Conservation (phyloP, 2,797 vertebrate genomes). For the Fundulus diaphanus region DNA sequence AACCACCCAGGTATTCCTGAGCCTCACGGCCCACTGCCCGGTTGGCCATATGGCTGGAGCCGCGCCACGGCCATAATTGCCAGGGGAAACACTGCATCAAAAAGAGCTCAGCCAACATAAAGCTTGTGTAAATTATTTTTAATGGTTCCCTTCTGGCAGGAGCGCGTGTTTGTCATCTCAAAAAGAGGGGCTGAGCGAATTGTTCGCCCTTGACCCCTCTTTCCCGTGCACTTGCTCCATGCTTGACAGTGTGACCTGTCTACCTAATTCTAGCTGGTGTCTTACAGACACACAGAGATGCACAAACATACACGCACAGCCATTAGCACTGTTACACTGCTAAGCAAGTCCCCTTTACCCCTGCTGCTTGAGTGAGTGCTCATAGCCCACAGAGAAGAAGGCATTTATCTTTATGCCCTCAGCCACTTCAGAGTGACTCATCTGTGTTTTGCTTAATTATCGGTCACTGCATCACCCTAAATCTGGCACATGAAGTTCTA, state of each 20-base stretch:
- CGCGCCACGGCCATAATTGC: constrained; percentile 89
- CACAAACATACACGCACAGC: constrained; percentile 40
- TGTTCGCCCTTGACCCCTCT: constrained; percentile 82
- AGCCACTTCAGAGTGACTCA: constrained; percentile 51
- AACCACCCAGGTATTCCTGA: constrained; percentile 99
- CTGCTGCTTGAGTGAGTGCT: constrained; percentile 49
- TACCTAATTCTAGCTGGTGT: constrained; percentile 69
- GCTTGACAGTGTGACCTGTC: constrained; percentile 72
- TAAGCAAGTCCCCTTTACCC: constrained; percentile 43
- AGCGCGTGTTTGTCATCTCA: constrained; percentile 88
- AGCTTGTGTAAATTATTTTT: constrained; percentile 97
- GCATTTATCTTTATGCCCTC: constrained; percentile 45
- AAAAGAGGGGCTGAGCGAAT: constrained; percentile 71
- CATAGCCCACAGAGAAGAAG: constrained; percentile 51
- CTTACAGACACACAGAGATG: constrained; percentile 35
- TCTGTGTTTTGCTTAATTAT: constrained; percentile 56
- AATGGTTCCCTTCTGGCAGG: constrained; percentile 92
- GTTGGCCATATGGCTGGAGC: constrained; percentile 96
- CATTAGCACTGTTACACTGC: constrained; percentile 58
- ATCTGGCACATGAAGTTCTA: constrained; percentile 46
- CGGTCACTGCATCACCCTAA: constrained; percentile 49
- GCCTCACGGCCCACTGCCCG: constrained; percentile 88
- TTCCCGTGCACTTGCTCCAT: constrained; percentile 72
- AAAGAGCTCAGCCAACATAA: constrained; percentile 87
- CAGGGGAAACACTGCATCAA: constrained; percentile 93